Evolutionary conservation across 2,113 vertebrate genomes (phyloP).

Genomic region (Cisticola juncidis): DNA sequence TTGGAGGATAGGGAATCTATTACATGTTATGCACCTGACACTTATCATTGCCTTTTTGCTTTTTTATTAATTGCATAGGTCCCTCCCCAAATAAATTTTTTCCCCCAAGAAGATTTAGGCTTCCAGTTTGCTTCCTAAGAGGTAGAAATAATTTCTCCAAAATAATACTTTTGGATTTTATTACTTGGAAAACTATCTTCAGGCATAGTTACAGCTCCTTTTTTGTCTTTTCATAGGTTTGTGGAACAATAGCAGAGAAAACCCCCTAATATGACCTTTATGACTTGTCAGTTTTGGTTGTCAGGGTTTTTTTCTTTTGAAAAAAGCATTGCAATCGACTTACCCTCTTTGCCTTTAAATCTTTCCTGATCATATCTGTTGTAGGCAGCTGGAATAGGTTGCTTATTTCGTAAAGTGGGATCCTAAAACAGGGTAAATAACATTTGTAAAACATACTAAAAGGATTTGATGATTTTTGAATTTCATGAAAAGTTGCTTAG

Average conservation of each 20-base stretch:
- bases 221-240: not conserved
- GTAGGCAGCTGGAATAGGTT: constrained; percentile 93
- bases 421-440: constrained; percentile 77
- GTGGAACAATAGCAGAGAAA: not conserved
- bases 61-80: not conserved
- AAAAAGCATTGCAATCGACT: constrained; percentile 27
- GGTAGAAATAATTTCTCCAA: not conserved
- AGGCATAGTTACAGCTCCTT: not conserved
- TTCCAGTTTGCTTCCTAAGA: not conserved
- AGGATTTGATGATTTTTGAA: not conserved
- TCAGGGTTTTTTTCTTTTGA: not conserved
- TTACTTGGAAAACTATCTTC: not conserved
- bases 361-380: constrained; percentile 98
- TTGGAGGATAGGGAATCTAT: not conserved
- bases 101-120: not conserved
- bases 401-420: constrained; percentile 90
- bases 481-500: not conserved
- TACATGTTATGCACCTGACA: not conserved
- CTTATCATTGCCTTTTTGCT: not conserved
- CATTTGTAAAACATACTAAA: not conserved
- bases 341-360: constrained; percentile 98
- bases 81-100: not conserved
- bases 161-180: not conserved
- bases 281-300: not conserved
- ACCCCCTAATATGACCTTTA: not conserved